Evolutionary conservation across 1,140 invertebrate species (phyloP), one percentile per base, ranked within the genome.

Genomic region (Glossosoma conforme): DNA sequence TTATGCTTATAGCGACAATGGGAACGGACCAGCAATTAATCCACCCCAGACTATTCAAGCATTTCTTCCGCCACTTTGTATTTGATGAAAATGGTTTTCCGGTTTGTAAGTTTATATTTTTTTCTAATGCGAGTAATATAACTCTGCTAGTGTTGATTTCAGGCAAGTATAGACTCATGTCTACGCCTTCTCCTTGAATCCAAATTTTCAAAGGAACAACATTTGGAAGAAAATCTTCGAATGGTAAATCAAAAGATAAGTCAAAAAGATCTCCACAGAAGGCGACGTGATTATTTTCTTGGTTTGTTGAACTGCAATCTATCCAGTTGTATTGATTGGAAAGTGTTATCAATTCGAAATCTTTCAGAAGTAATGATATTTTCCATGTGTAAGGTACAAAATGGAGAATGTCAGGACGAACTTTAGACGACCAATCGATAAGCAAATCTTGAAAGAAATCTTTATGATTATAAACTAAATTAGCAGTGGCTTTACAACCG

Each of bases 321-420:
- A 99, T 90, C 97, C 95, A 99, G 70, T 99, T 99, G 66, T 93
- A 93, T 65, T 98, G 92, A 75, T 98, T 99, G 52, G 91, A 86
- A 6, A 96, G 68, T 33, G 93, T 93, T 0, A 98, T 81, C 2
- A 98, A 74, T 72, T 99, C 95, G 75, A 98, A 98, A 65, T 97
- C 91, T 69, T 97, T 94, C 4, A 98, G 72, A 0, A 91, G 76
- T 30, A 99, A 74, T 56, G 84, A 89, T 58, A 98, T 88, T 65
- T 91, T 89, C 85, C 93, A 97, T 0, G 93, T 97, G 66, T 97
- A 99, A 10, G 97, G 97, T 18, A 98, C 87, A 77, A 98, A 99
- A 63, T 89, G 84, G 36, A 95, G 75, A 37, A 98, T 81, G 72
- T 99, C 97, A 1, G 94, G 91, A 3, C 84, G 76, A 1, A 84